Conservation (phyloP, 2,888 invertebrate species). For the Scaptomyza flava region DNA sequence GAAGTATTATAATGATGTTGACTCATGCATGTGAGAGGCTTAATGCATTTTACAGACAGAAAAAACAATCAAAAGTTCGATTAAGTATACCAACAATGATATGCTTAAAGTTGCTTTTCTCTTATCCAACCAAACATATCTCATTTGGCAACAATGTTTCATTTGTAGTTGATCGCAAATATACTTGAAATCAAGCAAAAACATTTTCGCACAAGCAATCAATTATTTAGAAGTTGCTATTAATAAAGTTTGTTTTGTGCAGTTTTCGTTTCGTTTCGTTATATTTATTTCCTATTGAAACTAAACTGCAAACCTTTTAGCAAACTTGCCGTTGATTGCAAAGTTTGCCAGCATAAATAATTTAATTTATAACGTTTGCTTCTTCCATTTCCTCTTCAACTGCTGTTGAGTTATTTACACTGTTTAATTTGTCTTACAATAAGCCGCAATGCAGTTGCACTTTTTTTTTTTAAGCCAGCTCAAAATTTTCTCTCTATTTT, state of each 20-base stretch:
- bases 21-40: neutral
- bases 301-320: constrained; percentile 6
- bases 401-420: constrained; percentile 8
- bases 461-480: constrained; percentile 7
- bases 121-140: neutral
- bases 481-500: neutral
- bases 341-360: constrained; percentile 17
- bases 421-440: constrained; percentile 45
- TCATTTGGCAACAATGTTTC: constrained; percentile 1
- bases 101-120: neutral
- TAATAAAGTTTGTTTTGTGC: constrained; percentile 20
- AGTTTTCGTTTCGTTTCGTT: neutral
- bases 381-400: neutral
- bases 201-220: constrained; percentile 22
- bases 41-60: constrained; percentile 1
- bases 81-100: neutral
- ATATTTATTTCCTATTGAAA: neutral
- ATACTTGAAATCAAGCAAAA: neutral
- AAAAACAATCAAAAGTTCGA: constrained; percentile 15
- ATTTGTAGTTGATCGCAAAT: constrained; percentile 6
- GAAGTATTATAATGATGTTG: neutral
- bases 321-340: constrained; percentile 2
- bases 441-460: constrained; percentile 37
- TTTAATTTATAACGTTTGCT: neutral
- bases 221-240: constrained; percentile 34